Percentiles rank a stretch among this genome's conserved stretches.
phyloP scores from a whole-genome alignment of 2,888 invertebrate species.

The Drosophila ustulata region DNA sequence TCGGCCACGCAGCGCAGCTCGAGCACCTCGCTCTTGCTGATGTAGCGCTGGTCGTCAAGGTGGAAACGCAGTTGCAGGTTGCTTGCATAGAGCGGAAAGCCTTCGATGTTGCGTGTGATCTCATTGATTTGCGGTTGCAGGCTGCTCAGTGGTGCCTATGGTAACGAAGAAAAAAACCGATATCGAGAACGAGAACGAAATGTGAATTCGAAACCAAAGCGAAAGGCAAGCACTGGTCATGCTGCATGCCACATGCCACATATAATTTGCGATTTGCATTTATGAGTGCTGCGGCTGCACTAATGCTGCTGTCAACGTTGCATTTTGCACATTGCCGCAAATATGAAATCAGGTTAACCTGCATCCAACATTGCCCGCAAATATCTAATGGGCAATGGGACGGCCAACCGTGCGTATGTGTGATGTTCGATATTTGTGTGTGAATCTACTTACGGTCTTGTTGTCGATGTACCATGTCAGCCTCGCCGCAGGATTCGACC shows the following conservation, averaged over 20 bases:
- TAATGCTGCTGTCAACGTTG: constrained; percentile 29
- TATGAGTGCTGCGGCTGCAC: constrained; percentile 38
- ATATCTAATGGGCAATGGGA: constrained; percentile 31
- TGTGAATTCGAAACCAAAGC: neutral
- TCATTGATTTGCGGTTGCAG: constrained; percentile 84
- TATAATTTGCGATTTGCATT: constrained; percentile 51
- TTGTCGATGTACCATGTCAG: constrained; percentile 85
- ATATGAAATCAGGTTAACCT: constrained; percentile 44
- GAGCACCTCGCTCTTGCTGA: constrained; percentile 82
- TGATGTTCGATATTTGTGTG: constrained; percentile 12
- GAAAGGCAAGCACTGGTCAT: constrained; percentile 6
- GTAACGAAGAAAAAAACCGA: constrained; percentile 12
- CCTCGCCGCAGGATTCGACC: constrained; percentile 84
- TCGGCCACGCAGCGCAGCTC: constrained; percentile 83
- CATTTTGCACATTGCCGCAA: constrained; percentile 22
- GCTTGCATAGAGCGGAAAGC: constrained; percentile 83
- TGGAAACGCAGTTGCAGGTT: constrained; percentile 84
- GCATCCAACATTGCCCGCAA: neutral
- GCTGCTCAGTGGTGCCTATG: constrained; percentile 82
- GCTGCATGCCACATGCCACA: constrained; percentile 19
- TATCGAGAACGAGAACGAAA: neutral
- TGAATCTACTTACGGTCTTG: constrained; percentile 82
- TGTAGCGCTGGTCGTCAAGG: constrained; percentile 84
- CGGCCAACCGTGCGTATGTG: constrained; percentile 39
- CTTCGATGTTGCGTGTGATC: constrained; percentile 83